phyloP scores from a whole-genome alignment of 1,140 invertebrate genomes.

The roundworm (Caenorhabditis elegans) region WBcel235 BX284604.4:11018501-11019000 shows the following conservation, averaged over 20 bases:
- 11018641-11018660: too few species aligned
- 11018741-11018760: neutral
- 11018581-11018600: neutral
- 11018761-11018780: neutral
- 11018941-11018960: neutral
- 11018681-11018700: neutral
- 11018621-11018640: neutral
- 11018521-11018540: constrained; percentile 30
- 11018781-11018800: neutral
- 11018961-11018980: neutral
- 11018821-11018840: neutral
- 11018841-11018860: neutral
- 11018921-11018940: neutral
- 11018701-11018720: neutral
- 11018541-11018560: constrained; percentile 33
- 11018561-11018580: neutral
- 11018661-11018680: neutral
- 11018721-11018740: constrained; percentile 24
- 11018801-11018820: neutral
- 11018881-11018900: constrained; percentile 1
- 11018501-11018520: constrained; percentile 70
- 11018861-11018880: constrained; percentile 20
- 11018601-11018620: neutral
- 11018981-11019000: neutral
- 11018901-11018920: neutral